phyloP scores from a whole-genome alignment of 2,113 vertebrate genomes.

The Dissostichus mawsoni region DNA sequence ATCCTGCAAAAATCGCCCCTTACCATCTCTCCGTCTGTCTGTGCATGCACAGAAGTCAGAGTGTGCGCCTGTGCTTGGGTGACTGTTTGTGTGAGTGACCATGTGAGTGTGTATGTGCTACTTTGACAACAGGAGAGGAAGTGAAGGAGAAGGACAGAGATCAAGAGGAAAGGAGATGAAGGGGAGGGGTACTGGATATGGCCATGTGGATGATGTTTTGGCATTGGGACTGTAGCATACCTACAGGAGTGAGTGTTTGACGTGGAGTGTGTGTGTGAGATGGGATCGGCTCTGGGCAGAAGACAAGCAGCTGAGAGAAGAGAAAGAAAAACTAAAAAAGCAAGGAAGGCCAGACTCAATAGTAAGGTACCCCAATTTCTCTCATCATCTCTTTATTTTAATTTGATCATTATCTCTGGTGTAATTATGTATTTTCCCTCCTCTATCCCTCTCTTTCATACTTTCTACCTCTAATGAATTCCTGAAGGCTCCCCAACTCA shows the following conservation, averaged over 20 bases:
- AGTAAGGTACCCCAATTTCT: constrained; percentile 85
- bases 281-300: constrained; percentile 86
- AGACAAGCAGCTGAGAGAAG: constrained; percentile 77
- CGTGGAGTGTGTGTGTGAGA: constrained; percentile 65
- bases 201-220: constrained; percentile 78
- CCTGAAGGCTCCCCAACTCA: constrained; percentile 30
- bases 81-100: constrained; percentile 59
- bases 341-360: constrained; percentile 83
- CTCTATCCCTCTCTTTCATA: constrained; percentile 13
- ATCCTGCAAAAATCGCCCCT: constrained; percentile 75
- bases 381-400: constrained; percentile 55
- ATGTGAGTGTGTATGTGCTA: constrained; percentile 62
- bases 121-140: constrained; percentile 62
- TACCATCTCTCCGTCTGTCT: constrained; percentile 62
- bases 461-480: constrained; percentile 33
- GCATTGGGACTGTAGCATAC: constrained; percentile 73
- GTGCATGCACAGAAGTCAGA: constrained; percentile 49
- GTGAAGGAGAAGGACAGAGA: constrained; percentile 49
- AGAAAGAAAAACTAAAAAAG: constrained; percentile 72
- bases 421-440: not conserved
- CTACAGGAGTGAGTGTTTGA: constrained; percentile 55
- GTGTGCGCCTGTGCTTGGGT: constrained; percentile 28
- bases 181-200: constrained; percentile 60
- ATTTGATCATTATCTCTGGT: constrained; percentile 23
- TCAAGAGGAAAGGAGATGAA: constrained; percentile 48